A percentile compares a stretch with the other conserved stretches of the same genome.
phyloP scores from a whole-genome alignment of 2,888 invertebrate genomes.

The Cryptocephalus primarius region DNA sequence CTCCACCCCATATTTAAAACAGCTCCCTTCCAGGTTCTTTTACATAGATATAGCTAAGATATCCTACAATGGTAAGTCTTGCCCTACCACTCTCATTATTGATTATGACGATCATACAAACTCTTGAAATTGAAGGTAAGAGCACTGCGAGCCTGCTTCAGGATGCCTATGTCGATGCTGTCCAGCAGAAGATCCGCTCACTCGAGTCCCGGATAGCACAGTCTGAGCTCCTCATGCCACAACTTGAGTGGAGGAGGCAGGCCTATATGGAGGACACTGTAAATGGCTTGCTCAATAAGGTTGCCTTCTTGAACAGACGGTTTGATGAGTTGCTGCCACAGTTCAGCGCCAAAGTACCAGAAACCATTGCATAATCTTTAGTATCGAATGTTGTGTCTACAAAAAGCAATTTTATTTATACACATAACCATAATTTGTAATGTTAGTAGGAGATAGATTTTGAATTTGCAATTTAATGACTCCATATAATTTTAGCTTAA shows the following conservation, averaged over 20 bases:
- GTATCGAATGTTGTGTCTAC: no score
- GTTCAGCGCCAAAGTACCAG: slow-evolving; percentile 17
- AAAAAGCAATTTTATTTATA: no score
- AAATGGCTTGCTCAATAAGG: slow-evolving; percentile 33
- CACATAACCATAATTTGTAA: no score
- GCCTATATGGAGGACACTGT: slow-evolving; percentile 39
- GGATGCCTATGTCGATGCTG: slow-evolving; percentile 39
- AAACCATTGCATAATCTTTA: background rate
- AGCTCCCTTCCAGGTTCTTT: slow-evolving; percentile 30
- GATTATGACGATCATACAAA: background rate
- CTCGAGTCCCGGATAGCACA: slow-evolving; percentile 37
- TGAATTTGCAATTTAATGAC: no score
- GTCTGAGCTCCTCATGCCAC: slow-evolving; percentile 35
- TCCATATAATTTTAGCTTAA: no score
- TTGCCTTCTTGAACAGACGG: slow-evolving; percentile 39
- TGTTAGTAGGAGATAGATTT: no score
- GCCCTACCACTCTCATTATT: background rate
- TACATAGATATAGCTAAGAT: slow-evolving; percentile 37
- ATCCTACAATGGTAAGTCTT: slow-evolving; percentile 36
- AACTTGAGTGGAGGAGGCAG: slow-evolving; percentile 35
- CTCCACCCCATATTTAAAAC: background rate
- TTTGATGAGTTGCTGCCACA: slow-evolving; percentile 40
- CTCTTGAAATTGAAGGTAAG: slow-evolving; percentile 15
- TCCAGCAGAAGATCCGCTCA: slow-evolving; percentile 36
- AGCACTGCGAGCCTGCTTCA: slow-evolving; percentile 28